These are phyloP conservation scores for Cerastis rubricosa DNA, from an alignment of 2,888 invertebrate species.

Conservation along the genomic window DNA sequence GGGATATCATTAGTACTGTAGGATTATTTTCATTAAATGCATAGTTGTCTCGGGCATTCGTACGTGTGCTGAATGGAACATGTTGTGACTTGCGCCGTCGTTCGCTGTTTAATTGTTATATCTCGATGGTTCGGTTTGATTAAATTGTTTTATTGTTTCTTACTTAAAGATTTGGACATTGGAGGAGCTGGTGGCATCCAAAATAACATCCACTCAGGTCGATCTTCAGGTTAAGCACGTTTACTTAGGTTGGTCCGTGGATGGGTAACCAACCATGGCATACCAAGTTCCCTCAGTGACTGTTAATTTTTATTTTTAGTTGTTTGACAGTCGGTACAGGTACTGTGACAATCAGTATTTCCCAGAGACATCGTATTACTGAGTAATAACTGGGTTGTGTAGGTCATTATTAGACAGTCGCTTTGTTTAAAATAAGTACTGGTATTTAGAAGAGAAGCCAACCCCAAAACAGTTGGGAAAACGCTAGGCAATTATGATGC, in stretches of 20 bases:
- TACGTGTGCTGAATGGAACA: conserved; percentile 76
- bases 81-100: conserved; percentile 57
- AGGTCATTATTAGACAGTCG: not conserved
- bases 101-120: conserved; percentile 59
- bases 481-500: not conserved
- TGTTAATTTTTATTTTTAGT: too few species aligned
- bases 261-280: too few species aligned
- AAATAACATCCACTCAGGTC: too few species aligned
- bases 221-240: too few species aligned
- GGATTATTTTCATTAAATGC: conserved; percentile 86
- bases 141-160: not conserved
- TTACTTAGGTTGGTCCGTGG: too few species aligned
- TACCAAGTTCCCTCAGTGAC: too few species aligned
- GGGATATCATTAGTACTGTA: conserved; percentile 76
- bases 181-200: too few species aligned
- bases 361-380: not conserved
- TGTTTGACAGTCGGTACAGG: too few species aligned
- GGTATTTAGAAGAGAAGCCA: not conserved
- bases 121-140: conserved; percentile 36
- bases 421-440: not conserved
- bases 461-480: not conserved
- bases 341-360: not conserved
- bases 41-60: conserved; percentile 74
- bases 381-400: not conserved
- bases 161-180: not conserved